phyloP scores from a whole-genome alignment of 2,113 vertebrate species.

The Mixornis gularis region DNA sequence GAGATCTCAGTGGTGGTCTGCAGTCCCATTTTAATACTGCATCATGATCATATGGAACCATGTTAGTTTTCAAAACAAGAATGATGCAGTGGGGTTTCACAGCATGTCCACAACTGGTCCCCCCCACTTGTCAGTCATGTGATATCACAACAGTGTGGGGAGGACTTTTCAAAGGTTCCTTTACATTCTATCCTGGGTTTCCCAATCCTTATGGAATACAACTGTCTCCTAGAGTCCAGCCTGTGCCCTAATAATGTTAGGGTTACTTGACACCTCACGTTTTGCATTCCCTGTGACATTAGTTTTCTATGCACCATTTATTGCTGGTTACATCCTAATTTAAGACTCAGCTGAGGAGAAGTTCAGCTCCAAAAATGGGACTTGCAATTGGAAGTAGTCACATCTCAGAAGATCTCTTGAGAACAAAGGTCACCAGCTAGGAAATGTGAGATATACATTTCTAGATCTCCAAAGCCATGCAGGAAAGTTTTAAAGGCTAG shows the following conservation, averaged over 20 bases:
- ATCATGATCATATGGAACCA: background rate
- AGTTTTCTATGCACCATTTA: background rate
- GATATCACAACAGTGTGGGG: accelerated
- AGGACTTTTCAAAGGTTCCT: background rate
- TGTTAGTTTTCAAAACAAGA: background rate
- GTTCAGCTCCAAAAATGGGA: background rate
- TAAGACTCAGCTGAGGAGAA: background rate
- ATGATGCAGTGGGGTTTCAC: background rate
- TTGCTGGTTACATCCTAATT: background rate
- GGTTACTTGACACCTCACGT: background rate
- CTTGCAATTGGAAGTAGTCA: background rate
- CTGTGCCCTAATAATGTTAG: accelerated
- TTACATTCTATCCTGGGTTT: background rate
- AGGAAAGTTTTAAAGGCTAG: background rate
- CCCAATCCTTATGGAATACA: background rate
- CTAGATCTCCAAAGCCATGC: background rate
- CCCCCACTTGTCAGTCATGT: background rate
- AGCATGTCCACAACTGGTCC: background rate
- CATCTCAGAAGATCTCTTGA: background rate
- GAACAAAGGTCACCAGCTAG: background rate
- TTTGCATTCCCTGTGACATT: background rate
- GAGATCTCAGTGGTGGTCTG: background rate
- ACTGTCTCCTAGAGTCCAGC: background rate
- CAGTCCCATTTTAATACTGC: background rate
- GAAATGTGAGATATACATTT: background rate